Evolutionary conservation across 2,797 vertebrate genomes (phyloP), one percentile per base, ranked within the genome.

Genomic region (Tiaroga cobitis): DNA sequence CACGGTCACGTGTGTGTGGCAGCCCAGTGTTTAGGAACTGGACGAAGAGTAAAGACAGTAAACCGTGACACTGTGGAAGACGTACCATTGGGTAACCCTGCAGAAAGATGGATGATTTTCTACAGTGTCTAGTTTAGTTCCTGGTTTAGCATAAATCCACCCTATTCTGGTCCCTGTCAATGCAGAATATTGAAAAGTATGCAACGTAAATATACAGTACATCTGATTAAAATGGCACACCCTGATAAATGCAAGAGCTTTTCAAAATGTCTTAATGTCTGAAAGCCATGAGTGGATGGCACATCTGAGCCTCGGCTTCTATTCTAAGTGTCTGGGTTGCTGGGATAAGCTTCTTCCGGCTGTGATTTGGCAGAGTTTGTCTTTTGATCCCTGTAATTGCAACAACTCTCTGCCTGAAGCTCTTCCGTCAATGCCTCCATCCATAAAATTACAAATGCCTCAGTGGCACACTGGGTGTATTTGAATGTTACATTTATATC

Each of bases 381-480:
- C 89, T 92, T 86, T 67, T 75, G 87, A 80, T 91, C 82, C 78
- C 89, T 93, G 85, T 92, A 94, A 95, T 94, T 93, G 91, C 82
- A 92, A 81, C 84, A 85, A 90, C 87, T 86, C 87, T 90, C 75
- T 90, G 87, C 87, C 86, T 90, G 91, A 88, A 92, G 88, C 90
- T 92, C 91, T 89, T 85, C 88, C 91, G 90, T 92, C 87, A 92
- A 88, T 90, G 87, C 87, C 91, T 91, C 90, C 92, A 93, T 93
- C 94, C 92, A 93, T 93, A 91, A 92, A 94, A 88, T 88, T 90
- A 76, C n/a, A 93, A 91, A 90, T 90, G 91, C 91, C 92, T 93
- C 87, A 94, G 94, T 94, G 94, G 93, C 89, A 37, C 82, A 88
- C 91, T 90, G 68, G 90, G 91, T 94, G 93, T 94, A 95, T 93